Percentiles rank a stretch among this genome's conserved stretches.
Conservation (phyloP, 2,113 vertebrate genomes). For the Poicephalus gulielmi region DNA sequence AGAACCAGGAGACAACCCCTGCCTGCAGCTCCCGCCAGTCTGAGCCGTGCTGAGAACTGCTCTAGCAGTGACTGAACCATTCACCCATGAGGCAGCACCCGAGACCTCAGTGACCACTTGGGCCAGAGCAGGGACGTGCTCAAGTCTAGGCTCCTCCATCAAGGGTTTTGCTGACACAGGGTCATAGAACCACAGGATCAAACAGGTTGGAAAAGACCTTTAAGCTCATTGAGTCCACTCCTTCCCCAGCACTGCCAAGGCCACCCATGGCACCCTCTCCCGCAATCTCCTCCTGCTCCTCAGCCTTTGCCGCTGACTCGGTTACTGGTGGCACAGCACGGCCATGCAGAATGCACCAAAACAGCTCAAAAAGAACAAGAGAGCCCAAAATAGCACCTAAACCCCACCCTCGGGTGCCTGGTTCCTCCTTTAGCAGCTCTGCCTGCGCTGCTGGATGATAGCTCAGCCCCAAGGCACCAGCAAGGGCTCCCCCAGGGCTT, state of each 20-base stretch:
- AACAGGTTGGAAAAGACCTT: accelerated
- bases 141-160: background rate
- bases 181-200: background rate
- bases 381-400: background rate
- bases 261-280: background rate
- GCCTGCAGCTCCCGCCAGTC: background rate
- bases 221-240: accelerated
- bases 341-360: background rate
- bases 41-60: background rate
- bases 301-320: background rate
- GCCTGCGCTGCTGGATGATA: background rate
- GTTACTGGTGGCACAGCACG: accelerated
- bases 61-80: background rate
- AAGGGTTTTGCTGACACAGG: background rate
- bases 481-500: background rate
- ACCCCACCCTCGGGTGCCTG: background rate
- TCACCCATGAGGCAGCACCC: background rate
- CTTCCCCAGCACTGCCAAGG: background rate
- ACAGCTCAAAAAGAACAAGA: background rate
- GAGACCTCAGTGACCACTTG: background rate
- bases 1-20: background rate
- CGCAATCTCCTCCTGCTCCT: background rate
- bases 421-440: background rate
- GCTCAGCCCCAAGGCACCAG: background rate
- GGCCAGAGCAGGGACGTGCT: background rate